These are phyloP conservation scores for Drosophila emarginata DNA, from an alignment of 2,888 invertebrate genomes.

Conservation along the genomic window DNA sequence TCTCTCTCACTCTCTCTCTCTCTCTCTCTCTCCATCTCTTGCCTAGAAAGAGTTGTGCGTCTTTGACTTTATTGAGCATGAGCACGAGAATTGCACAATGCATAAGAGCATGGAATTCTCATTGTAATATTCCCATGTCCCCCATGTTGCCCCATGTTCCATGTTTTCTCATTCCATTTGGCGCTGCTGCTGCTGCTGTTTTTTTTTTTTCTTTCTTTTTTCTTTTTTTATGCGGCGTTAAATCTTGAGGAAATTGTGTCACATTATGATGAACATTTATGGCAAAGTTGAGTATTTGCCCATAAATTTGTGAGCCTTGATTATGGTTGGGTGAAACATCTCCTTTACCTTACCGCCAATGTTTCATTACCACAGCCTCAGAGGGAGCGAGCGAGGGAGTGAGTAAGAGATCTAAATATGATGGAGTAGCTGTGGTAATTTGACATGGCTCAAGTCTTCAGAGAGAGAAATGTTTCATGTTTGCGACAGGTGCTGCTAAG, in stretches of 20 bases:
- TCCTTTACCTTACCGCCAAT: not conserved
- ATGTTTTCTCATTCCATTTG: slow-evolving; percentile 24
- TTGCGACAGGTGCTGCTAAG: slow-evolving; percentile 15
- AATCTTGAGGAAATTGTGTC: slow-evolving; percentile 75
- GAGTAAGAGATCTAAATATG: slow-evolving; percentile 52
- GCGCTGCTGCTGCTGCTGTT: not conserved
- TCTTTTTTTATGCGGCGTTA: slow-evolving; percentile 64
- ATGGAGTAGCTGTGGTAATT: slow-evolving; percentile 70
- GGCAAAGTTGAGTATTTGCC: slow-evolving; percentile 62
- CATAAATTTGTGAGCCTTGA: slow-evolving; percentile 63
- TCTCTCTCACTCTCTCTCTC: no score
- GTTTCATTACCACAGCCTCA: not conserved
- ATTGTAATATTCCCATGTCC: slow-evolving; percentile 22
- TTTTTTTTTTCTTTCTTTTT: not conserved
- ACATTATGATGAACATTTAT: slow-evolving; percentile 76
- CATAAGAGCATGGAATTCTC: slow-evolving; percentile 20
- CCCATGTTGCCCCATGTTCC: not conserved
- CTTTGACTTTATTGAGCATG: slow-evolving; percentile 66
- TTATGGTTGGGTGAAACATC: slow-evolving; percentile 22
- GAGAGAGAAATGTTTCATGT: slow-evolving; percentile 8
- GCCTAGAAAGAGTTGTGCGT: slow-evolving; percentile 49
- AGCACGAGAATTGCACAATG: slow-evolving; percentile 56
- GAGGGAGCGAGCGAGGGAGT: not conserved
- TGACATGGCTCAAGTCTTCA: slow-evolving; percentile 58
- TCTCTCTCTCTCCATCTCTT: no score